Conservation (phyloP, 2,888 invertebrate species). For the Crematogaster levior region DNA sequence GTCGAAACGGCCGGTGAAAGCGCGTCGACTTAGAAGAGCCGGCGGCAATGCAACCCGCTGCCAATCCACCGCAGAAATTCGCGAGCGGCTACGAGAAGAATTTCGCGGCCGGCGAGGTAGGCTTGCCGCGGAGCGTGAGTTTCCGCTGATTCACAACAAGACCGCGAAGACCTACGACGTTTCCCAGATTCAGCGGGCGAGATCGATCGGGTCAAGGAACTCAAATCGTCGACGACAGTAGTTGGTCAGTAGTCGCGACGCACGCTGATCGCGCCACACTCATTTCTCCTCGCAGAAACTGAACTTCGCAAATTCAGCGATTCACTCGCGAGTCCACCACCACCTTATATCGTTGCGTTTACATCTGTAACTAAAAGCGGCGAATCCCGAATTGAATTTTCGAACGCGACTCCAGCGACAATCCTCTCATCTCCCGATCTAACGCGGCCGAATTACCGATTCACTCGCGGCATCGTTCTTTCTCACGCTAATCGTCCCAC, state of each 20-base stretch:
- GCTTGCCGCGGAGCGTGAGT: neutral
- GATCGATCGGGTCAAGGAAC: neutral
- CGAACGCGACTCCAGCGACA: too few species aligned
- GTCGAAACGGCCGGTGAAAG: constrained; percentile 24
- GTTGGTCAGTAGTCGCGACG: too few species aligned
- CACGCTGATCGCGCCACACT: neutral
- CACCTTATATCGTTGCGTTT: too few species aligned
- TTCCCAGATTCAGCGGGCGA: neutral
- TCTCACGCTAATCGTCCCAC: too few species aligned
- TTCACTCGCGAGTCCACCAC: neutral
- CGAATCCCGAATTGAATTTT: too few species aligned
- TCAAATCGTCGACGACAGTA: neutral
- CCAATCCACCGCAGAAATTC: neutral
- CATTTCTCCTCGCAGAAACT: neutral
- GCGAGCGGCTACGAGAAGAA: neutral
- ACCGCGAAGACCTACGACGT: neutral
- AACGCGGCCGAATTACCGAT: too few species aligned
- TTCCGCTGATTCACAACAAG: too few species aligned
- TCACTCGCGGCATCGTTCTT: too few species aligned
- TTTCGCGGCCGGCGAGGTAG: neutral
- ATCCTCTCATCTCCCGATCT: too few species aligned
- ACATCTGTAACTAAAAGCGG: too few species aligned
- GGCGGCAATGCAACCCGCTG: neutral
- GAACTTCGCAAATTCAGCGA: neutral
- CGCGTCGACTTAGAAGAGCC: neutral